phyloP scores from a whole-genome alignment of 2,797 vertebrate species.

The Leuciscus waleckii region DNA sequence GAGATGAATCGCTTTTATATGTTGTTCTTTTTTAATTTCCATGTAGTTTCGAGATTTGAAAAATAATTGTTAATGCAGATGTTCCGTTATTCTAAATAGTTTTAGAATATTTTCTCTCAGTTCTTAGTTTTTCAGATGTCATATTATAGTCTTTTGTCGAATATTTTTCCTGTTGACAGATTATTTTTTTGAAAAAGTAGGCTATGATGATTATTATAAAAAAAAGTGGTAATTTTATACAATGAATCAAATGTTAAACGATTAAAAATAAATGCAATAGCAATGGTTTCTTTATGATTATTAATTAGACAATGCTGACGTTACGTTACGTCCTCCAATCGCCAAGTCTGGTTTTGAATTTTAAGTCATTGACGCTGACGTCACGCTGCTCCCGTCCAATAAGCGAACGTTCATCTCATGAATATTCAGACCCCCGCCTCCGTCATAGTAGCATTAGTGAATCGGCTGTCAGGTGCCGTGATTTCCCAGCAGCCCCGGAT shows the following conservation, averaged over 20 bases:
- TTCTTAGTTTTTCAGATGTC: background rate
- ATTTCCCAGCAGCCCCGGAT: slow-evolving; percentile 79
- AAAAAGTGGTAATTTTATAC: background rate
- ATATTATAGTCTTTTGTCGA: background rate
- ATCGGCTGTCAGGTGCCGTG: slow-evolving; percentile 47
- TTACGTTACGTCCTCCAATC: background rate
- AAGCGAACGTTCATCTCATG: background rate
- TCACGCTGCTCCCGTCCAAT: background rate
- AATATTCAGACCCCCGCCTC: background rate
- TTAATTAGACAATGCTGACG: background rate
- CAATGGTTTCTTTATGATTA: background rate
- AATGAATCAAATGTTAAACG: background rate
- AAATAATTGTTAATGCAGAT: background rate
- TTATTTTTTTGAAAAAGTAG: no score
- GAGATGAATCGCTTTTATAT: background rate
- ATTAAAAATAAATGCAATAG: background rate
- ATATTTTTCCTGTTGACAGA: no score
- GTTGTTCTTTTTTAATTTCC: background rate
- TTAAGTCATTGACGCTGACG: background rate
- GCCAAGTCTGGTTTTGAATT: background rate
- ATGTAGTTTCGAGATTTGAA: background rate
- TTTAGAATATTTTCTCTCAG: background rate
- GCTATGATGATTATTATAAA: no score
- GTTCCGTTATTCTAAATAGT: background rate
- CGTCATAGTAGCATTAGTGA: slow-evolving; percentile 5